These are phyloP conservation scores for Triops cancriformis DNA, from an alignment of 1,140 invertebrate genomes.

Conservation along the genomic window DNA sequence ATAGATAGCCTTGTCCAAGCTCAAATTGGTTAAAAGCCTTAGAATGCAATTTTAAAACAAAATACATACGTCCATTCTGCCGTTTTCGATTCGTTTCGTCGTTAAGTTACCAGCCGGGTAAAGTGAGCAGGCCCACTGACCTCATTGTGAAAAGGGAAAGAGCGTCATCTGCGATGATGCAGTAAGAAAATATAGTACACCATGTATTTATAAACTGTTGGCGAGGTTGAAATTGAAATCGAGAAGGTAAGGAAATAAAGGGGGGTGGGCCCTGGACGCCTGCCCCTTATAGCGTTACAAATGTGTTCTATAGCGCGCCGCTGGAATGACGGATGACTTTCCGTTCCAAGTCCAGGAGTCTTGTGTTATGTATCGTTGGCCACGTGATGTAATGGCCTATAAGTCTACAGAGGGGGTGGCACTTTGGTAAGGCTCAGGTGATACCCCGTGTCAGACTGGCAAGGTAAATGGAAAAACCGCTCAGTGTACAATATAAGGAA, in stretches of 20 bases:
- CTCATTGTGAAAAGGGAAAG: background rate
- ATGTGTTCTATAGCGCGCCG: background rate
- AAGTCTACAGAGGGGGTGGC: too few species aligned
- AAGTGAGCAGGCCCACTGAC: background rate
- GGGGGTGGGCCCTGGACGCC: background rate
- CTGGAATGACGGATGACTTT: background rate
- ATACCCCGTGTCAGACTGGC: background rate
- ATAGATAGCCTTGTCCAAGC: background rate
- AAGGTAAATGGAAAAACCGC: background rate
- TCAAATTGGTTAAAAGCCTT: background rate
- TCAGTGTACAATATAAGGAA: background rate
- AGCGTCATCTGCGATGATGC: constrained; percentile 3
- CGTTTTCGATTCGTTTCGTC: background rate
- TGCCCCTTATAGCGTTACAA: background rate
- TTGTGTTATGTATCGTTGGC: background rate
- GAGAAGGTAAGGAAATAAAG: background rate
- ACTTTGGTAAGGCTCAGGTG: background rate
- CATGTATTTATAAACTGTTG: background rate
- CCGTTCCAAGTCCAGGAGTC: background rate
- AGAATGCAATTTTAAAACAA: background rate
- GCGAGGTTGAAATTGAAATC: background rate
- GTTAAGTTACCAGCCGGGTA: background rate
- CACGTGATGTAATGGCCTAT: constrained; percentile 1
- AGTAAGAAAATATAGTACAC: background rate
- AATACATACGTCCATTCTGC: background rate